Percentiles rank a stretch among this genome's conserved stretches.
Conservation (phyloP, 1,140 invertebrate species). For the Anoplophora glabripennis region DNA sequence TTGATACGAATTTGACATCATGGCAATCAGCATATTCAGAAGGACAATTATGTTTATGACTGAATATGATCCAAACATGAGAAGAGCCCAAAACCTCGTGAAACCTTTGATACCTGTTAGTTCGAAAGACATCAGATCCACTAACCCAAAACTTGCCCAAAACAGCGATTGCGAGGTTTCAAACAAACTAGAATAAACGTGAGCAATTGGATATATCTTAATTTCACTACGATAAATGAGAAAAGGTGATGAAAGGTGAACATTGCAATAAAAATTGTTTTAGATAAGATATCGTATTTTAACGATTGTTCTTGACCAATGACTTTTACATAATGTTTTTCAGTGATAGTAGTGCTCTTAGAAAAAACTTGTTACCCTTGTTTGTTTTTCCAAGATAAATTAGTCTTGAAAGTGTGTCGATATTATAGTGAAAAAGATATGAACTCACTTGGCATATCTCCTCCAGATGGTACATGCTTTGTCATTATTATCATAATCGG, state of each 20-base stretch:
- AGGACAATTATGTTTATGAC: conserved; percentile 85
- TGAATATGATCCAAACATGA: conserved; percentile 80
- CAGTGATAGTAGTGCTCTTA: too few species aligned
- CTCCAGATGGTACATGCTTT: conserved; percentile 78
- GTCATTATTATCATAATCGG: conserved; percentile 64
- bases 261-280: too few species aligned
- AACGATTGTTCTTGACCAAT: too few species aligned
- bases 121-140: conserved; percentile 78
- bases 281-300: too few species aligned
- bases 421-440: neutral
- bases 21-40: conserved; percentile 82
- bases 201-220: neutral
- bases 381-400: too few species aligned
- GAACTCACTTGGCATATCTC: conserved; percentile 60
- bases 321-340: too few species aligned
- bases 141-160: conserved; percentile 85
- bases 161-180: conserved; percentile 86
- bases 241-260: too few species aligned
- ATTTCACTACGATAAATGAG: too few species aligned
- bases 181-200: conserved; percentile 67
- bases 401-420: too few species aligned
- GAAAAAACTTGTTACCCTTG: too few species aligned
- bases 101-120: conserved; percentile 73
- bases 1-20: conserved; percentile 89
- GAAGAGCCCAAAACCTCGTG: conserved; percentile 75